Percentiles rank a stretch among this genome's conserved stretches.
These are phyloP conservation scores for Arvicanthis niloticus DNA, from an alignment of 2,113 vertebrate species.

Conservation along the genomic window DNA sequence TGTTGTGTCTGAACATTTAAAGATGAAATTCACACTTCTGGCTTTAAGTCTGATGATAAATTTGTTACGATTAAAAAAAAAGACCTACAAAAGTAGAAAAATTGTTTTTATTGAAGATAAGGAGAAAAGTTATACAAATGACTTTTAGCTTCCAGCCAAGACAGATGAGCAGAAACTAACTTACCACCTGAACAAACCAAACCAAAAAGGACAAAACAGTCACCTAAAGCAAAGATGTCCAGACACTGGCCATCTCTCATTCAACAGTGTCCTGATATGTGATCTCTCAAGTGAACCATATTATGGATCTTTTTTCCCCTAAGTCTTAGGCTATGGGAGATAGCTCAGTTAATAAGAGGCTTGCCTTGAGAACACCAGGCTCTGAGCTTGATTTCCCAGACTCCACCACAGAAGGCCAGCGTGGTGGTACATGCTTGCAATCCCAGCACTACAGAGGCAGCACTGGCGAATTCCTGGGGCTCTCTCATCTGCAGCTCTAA, in stretches of 20 bases:
- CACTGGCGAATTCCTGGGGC: neutral
- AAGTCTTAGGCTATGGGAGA: no score
- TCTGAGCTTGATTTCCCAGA: neutral
- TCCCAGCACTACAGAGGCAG: neutral
- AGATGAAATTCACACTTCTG: conserved; percentile 9
- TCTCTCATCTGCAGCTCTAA: neutral
- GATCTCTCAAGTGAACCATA: neutral
- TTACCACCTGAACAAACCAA: neutral
- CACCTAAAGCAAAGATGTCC: no score
- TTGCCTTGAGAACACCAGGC: neutral
- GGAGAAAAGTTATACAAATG: neutral
- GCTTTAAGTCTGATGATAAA: neutral
- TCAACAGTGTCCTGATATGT: neutral
- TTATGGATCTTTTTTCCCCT: neutral
- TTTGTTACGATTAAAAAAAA: neutral
- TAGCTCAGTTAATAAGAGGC: neutral
- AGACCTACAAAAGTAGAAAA: neutral
- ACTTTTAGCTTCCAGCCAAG: neutral
- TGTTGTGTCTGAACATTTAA: neutral
- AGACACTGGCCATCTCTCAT: neutral
- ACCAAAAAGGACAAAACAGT: neutral
- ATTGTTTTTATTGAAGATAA: neutral
- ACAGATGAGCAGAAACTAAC: neutral
- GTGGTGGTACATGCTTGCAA: neutral
- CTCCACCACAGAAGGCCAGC: neutral